A percentile compares a stretch with the other conserved stretches of the same genome.
Evolutionary conservation across 2,113 vertebrate species (phyloP).

Genomic region (Cavia aperea): DNA sequence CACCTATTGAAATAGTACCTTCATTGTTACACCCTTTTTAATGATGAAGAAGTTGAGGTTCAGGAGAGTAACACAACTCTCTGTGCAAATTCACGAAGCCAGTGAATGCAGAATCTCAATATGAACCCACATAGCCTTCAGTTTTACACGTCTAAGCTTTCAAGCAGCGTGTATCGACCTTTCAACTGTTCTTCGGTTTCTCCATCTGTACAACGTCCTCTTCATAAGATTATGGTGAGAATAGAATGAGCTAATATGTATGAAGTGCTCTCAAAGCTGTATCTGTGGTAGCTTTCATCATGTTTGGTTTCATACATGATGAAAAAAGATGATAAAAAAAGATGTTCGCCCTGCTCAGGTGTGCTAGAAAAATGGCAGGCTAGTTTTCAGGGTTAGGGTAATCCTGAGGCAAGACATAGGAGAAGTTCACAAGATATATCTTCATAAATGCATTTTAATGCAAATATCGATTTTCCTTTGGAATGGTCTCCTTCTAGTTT

Average conservation of each 20-base stretch:
- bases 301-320: neutral
- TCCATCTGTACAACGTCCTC: neutral
- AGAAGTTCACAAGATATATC: constrained; percentile 24
- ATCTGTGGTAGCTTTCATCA: fast-evolving
- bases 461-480: constrained; percentile 63
- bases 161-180: neutral
- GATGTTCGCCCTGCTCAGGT: neutral
- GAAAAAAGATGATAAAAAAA: no score
- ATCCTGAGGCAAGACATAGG: neutral
- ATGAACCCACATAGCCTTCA: neutral
- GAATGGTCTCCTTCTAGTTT: neutral
- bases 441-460: constrained; percentile 58
- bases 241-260: no score
- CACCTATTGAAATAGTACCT: neutral
- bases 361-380: neutral
- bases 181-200: neutral
- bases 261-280: neutral
- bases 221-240: neutral
- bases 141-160: neutral
- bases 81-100: neutral
- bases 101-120: neutral
- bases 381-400: neutral
- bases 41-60: neutral
- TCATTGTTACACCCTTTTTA: no score
- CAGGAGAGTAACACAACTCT: neutral